phyloP scores from a whole-genome alignment of 2,113 vertebrate species.

The Oreochromis tanganicae region DNA sequence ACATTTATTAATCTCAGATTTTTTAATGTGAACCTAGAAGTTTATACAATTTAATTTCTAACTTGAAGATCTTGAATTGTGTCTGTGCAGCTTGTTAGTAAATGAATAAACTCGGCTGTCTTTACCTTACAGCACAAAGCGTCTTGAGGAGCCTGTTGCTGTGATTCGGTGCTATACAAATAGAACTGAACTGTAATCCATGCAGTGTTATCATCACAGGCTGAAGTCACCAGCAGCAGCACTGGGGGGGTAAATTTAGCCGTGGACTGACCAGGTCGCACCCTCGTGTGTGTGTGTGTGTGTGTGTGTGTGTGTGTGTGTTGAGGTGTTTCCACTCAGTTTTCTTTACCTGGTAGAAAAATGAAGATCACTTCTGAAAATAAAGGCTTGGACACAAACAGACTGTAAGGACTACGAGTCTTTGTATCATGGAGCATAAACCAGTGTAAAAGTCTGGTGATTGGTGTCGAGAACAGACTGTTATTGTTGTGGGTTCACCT shows the following conservation, averaged over 20 bases:
- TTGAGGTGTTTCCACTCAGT: accelerated
- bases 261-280: accelerated
- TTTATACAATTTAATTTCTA: no score
- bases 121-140: neutral
- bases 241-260: accelerated
- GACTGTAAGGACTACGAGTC: neutral
- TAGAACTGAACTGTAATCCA: accelerated
- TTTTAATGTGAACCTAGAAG: neutral
- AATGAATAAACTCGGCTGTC: no score
- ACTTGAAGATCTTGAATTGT: no score
- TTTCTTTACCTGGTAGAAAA: neutral
- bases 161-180: accelerated
- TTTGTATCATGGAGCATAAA: neutral
- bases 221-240: neutral
- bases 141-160: accelerated
- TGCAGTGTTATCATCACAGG: accelerated
- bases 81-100: neutral
- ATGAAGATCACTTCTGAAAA: neutral
- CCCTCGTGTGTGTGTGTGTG: no score
- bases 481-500: constrained; percentile 27
- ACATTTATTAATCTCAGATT: neutral
- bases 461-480: constrained; percentile 23
- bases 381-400: neutral
- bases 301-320: accelerated
- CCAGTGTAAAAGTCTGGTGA: neutral